Conservation (phyloP, 2,888 invertebrate species). For the Asteroscopus sphinx region DNA sequence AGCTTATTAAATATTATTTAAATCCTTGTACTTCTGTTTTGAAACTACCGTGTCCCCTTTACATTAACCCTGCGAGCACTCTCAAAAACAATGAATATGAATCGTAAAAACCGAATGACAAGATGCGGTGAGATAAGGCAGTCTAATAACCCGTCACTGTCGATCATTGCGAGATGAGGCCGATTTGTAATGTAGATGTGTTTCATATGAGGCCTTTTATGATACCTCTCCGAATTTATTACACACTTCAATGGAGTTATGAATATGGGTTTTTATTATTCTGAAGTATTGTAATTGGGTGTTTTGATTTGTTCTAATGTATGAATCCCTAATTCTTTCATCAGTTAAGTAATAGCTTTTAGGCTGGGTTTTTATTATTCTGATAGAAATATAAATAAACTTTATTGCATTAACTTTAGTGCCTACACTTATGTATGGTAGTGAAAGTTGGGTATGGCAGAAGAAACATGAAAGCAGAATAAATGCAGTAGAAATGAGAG, state of each 20-base stretch:
- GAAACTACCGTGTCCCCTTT: constrained; percentile 31
- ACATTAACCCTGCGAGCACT: constrained; percentile 62
- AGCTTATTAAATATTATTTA: neutral
- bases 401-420: too few species aligned
- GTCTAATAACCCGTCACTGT: constrained; percentile 74
- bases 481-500: too few species aligned
- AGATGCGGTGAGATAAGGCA: constrained; percentile 77
- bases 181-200: constrained; percentile 63
- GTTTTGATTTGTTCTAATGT: constrained; percentile 32
- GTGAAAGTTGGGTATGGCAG: too few species aligned
- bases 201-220: constrained; percentile 51
- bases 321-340: neutral
- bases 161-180: constrained; percentile 55
- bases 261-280: constrained; percentile 57
- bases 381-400: too few species aligned
- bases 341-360: neutral
- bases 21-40: constrained; percentile 39
- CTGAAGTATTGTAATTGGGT: constrained; percentile 48
- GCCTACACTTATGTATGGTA: too few species aligned
- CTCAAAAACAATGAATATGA: constrained; percentile 82
- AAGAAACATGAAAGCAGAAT: too few species aligned
- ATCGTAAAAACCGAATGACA: constrained; percentile 82
- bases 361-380: too few species aligned
- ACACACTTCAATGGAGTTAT: constrained; percentile 58
- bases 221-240: constrained; percentile 57